Conservation (phyloP, 2,888 invertebrate species). For the Eupithecia dodoneata region DNA sequence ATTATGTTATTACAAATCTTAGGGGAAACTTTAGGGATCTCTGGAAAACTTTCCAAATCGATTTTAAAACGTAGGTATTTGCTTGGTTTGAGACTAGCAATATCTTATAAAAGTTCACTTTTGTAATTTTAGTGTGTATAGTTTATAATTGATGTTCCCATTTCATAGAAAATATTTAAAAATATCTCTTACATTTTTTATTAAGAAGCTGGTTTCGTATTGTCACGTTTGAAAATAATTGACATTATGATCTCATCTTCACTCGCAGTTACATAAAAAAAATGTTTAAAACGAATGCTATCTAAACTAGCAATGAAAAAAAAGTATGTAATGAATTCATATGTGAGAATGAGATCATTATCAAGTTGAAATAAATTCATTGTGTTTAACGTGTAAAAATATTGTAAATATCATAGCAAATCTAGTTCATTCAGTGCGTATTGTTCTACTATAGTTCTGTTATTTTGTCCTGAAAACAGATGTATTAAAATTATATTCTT, state of each 20-base stretch:
- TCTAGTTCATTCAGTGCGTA: slow-evolving; percentile 68
- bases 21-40: background rate
- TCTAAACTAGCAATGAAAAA: background rate
- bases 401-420: slow-evolving; percentile 77
- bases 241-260: slow-evolving; percentile 24
- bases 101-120: slow-evolving; percentile 12
- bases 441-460: slow-evolving; percentile 72
- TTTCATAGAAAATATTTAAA: background rate
- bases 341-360: slow-evolving; percentile 28
- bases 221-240: slow-evolving; percentile 19
- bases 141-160: background rate
- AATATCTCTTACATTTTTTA: background rate
- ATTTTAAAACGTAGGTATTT: background rate
- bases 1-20: background rate
- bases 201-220: slow-evolving; percentile 11
- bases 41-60: background rate
- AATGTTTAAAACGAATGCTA: slow-evolving; percentile 7
- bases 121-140: slow-evolving; percentile 7
- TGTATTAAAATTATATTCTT: slow-evolving; percentile 77
- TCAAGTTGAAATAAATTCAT: slow-evolving; percentile 25
- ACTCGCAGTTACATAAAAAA: slow-evolving; percentile 26
- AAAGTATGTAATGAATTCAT: slow-evolving; percentile 5
- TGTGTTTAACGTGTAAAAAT: slow-evolving; percentile 58
- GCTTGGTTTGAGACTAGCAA: slow-evolving; percentile 4
- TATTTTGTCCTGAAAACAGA: slow-evolving; percentile 72